These are phyloP conservation scores for Prinia subflava DNA, from an alignment of 2,113 vertebrate species.

Conservation along the genomic window DNA sequence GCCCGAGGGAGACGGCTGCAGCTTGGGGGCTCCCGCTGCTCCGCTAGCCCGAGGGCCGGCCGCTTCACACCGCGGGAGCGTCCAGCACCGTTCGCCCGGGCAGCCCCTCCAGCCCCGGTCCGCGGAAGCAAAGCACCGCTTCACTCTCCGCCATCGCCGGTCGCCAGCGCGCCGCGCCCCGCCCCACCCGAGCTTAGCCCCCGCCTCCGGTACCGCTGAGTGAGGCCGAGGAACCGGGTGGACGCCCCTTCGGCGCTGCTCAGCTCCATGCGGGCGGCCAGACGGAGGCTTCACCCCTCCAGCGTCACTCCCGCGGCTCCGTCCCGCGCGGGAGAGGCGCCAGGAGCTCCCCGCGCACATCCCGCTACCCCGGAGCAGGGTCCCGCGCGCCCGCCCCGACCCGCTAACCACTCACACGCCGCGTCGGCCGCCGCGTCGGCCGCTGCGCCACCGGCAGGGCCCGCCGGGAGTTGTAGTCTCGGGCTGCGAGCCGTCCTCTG, in stretches of 20 bases:
- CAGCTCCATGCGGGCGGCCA: neutral
- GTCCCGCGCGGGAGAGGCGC: neutral
- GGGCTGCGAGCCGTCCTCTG: neutral
- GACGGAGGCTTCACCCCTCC: neutral
- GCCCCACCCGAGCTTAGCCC: neutral
- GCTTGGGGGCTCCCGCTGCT: neutral
- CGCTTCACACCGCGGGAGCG: neutral
- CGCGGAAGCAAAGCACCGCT: neutral
- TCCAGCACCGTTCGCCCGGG: neutral
- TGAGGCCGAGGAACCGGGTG: slow-evolving; percentile 7
- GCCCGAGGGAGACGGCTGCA: neutral
- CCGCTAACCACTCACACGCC: neutral
- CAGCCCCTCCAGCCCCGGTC: neutral
- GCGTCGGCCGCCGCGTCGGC: neutral
- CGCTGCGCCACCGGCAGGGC: neutral
- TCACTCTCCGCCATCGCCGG: neutral
- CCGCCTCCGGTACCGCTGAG: slow-evolving; percentile 20
- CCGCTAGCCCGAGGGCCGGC: neutral
- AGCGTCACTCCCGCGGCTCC: neutral
- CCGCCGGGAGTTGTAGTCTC: slow-evolving; percentile 31
- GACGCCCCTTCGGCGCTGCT: neutral
- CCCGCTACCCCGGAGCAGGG: neutral
- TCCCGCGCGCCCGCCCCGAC: neutral
- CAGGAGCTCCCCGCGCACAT: neutral
- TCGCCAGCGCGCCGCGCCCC: neutral